Percentiles rank a stretch among this genome's conserved stretches.
phyloP scores from a whole-genome alignment of 2,113 vertebrate genomes.

The Romanogobio albipinnatus region DNA sequence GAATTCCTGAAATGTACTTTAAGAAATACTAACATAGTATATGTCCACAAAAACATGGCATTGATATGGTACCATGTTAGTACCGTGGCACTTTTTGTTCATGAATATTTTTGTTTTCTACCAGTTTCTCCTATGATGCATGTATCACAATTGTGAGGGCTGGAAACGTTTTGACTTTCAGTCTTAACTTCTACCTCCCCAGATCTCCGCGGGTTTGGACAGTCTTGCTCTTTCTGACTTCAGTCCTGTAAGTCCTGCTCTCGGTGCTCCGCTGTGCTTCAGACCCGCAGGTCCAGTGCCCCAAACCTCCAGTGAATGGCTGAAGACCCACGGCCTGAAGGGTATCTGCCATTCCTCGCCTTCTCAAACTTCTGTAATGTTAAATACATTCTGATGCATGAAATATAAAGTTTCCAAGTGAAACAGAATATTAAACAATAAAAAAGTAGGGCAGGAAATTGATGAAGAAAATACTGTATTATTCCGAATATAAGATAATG shows the following conservation, averaged over 20 bases:
- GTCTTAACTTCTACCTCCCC: constrained; percentile 7
- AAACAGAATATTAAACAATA: background rate
- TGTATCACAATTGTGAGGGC: background rate
- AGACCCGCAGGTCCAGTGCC: constrained; percentile 68
- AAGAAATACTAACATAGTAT: background rate
- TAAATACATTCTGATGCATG: background rate
- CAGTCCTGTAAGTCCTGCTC: constrained; percentile 64
- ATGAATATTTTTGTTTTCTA: background rate
- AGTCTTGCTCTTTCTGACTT: constrained; percentile 56
- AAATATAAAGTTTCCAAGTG: background rate
- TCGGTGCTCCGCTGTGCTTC: constrained; percentile 69
- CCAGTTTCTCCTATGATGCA: background rate
- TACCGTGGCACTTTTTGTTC: background rate
- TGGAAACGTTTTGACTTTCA: background rate
- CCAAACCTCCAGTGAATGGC: constrained; percentile 79
- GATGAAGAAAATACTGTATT: too few species aligned
- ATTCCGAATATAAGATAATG: too few species aligned
- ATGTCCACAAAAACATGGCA: background rate
- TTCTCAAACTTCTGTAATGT: background rate
- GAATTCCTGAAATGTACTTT: background rate
- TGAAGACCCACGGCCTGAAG: constrained; percentile 80
- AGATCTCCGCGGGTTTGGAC: constrained; percentile 70
- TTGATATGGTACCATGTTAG: background rate
- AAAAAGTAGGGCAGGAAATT: background rate
- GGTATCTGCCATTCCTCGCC: constrained; percentile 61